Conservation (phyloP, 2,888 invertebrate genomes). For the Cactoblastis cactorum region DNA sequence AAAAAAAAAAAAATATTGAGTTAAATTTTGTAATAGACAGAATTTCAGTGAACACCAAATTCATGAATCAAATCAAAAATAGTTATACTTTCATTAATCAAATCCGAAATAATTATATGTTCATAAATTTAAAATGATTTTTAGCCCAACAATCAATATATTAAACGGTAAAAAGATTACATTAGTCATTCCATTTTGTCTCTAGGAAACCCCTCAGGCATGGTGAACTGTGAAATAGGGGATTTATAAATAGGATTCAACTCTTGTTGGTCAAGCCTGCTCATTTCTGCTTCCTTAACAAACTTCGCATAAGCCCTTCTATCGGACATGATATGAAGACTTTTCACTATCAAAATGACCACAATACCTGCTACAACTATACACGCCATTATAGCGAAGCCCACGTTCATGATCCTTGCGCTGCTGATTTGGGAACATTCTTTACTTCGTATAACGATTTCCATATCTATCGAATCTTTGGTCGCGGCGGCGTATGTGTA, state of each 20-base stretch:
- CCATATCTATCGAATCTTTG: slow-evolving; percentile 48
- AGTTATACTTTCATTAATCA: no score
- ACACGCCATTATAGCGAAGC: slow-evolving; percentile 56
- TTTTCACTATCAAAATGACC: slow-evolving; percentile 57
- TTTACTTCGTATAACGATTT: slow-evolving; percentile 53
- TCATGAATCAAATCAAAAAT: no score
- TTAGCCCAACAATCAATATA: no score
- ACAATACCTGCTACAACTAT: slow-evolving; percentile 70
- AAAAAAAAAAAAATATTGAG: no score
- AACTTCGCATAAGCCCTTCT: slow-evolving; percentile 77
- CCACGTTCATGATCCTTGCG: slow-evolving; percentile 54
- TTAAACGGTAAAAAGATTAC: no score
- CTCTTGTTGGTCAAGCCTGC: slow-evolving; percentile 56
- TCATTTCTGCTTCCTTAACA: slow-evolving; percentile 59
- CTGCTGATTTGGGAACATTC: slow-evolving; percentile 56
- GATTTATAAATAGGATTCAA: slow-evolving; percentile 82
- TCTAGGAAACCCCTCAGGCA: slow-evolving; percentile 73
- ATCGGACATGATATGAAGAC: slow-evolving; percentile 67
- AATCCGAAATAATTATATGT: no score
- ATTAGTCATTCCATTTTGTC: slow-evolving; percentile 53
- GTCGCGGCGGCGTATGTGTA: slow-evolving; percentile 57
- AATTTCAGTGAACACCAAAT: no score
- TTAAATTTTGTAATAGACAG: no score
- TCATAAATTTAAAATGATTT: no score
- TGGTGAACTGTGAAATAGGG: slow-evolving; percentile 76